Percentiles rank a stretch among this genome's conserved stretches.
These are phyloP conservation scores for Lepilemur ruficaudatus DNA, from an alignment of 2,797 vertebrate genomes.

Conservation along the genomic window DNA sequence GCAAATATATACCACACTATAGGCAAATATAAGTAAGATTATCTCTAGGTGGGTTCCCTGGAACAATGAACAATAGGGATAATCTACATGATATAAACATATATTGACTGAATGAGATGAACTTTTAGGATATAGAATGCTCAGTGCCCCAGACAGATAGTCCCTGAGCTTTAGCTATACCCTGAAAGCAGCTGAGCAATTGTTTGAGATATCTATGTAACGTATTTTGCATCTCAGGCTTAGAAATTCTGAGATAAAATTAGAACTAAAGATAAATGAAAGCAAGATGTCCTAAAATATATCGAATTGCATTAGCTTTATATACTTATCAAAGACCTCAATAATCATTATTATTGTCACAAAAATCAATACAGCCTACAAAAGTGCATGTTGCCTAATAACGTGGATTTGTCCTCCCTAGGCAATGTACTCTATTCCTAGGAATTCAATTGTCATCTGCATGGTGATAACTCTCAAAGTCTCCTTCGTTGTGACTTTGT, in stretches of 20 bases:
- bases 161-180: neutral
- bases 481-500: neutral
- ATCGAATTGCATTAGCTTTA: neutral
- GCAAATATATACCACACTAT: neutral
- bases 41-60: neutral
- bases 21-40: neutral
- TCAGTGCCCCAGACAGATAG: neutral
- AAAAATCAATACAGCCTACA: neutral
- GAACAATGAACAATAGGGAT: neutral
- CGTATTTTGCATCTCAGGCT: neutral
- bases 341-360: neutral
- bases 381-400: neutral
- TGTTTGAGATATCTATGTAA: neutral
- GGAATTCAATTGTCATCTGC: neutral
- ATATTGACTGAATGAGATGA: neutral
- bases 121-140: neutral
- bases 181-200: neutral
- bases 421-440: neutral
- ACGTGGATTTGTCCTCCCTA: neutral
- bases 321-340: neutral
- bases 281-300: slow-evolving; percentile 8
- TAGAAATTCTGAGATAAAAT: slow-evolving; percentile 20
- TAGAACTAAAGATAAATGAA: neutral
- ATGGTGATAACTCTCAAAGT: neutral
- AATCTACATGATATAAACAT: neutral